Evolutionary conservation across 64 coral and sea anemone species (phyloP).

Genomic region (Actinia equina): DNA sequence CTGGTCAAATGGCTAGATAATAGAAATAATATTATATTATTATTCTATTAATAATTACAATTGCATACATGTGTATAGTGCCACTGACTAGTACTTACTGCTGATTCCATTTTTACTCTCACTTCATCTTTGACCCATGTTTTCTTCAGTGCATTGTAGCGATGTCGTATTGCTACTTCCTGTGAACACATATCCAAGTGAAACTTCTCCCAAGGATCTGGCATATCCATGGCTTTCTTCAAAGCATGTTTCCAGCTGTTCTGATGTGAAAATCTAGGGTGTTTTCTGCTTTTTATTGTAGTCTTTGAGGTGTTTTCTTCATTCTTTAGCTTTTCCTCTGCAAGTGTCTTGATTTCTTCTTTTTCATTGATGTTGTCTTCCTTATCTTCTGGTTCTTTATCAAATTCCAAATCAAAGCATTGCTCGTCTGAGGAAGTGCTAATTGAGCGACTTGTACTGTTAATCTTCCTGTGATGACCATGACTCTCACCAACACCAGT

Average conservation of each 20-base stretch:
- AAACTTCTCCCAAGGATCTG: conserved; percentile 95
- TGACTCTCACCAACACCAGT: background rate
- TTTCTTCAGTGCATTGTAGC: conserved; percentile 95
- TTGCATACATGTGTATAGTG: background rate
- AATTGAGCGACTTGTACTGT: background rate
- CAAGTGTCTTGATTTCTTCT: background rate
- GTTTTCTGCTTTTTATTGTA: background rate
- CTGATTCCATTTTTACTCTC: conserved; percentile 86
- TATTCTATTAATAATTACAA: background rate
- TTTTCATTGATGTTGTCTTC: background rate
- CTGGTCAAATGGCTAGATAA: conserved; percentile 93
- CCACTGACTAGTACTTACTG: conserved; percentile 48
- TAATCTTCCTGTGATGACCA: background rate
- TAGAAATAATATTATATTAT: background rate
- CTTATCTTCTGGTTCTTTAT: background rate
- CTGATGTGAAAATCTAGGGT: conserved; percentile 57
- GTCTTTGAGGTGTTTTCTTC: background rate
- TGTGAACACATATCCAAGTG: conserved; percentile 81
- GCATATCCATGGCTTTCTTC: conserved; percentile 63
- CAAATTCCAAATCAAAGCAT: conserved; percentile 18
- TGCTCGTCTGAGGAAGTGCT: conserved; percentile 9
- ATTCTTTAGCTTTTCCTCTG: background rate
- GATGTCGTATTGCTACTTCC: conserved; percentile 77
- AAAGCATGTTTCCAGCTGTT: conserved; percentile 85
- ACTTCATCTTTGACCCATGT: conserved; percentile 96